Evolutionary conservation across 2,888 invertebrate species (phyloP).

Genomic region (Leucania comma): DNA sequence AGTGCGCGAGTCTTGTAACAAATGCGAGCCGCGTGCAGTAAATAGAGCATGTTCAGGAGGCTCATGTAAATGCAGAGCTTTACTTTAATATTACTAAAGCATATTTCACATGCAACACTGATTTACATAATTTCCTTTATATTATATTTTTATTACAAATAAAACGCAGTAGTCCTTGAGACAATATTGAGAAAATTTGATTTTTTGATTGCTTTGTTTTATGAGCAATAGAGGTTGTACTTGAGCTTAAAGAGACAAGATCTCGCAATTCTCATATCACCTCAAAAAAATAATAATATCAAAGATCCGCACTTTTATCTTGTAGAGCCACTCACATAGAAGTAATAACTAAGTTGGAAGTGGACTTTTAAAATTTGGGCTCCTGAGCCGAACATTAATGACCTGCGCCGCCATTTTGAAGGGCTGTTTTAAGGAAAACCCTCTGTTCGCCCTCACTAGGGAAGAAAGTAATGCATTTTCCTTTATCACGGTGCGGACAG

Average conservation of each 20-base stretch:
- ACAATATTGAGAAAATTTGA: slow-evolving; percentile 27
- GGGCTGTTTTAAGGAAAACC: slow-evolving; percentile 85
- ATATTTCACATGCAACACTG: slow-evolving; percentile 26
- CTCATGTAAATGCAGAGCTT: slow-evolving; percentile 28
- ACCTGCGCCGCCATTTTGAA: slow-evolving; percentile 85
- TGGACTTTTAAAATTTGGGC: slow-evolving; percentile 85
- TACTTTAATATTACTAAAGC: slow-evolving; percentile 21
- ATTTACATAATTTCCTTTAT: slow-evolving; percentile 2
- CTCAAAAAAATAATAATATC: slow-evolving; percentile 40
- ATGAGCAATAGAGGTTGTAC: slow-evolving; percentile 8
- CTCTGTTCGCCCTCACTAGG: slow-evolving; percentile 79
- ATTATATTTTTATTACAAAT: background rate
- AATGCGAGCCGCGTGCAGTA: slow-evolving; percentile 44
- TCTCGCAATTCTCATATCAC: slow-evolving; percentile 22
- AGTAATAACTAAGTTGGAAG: slow-evolving; percentile 80
- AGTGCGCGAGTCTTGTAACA: slow-evolving; percentile 52
- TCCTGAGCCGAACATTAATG: slow-evolving; percentile 84
- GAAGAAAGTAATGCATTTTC: slow-evolving; percentile 90
- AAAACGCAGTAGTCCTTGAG: slow-evolving; percentile 12
- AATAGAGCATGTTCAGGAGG: slow-evolving; percentile 15
- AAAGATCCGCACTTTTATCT: slow-evolving; percentile 65
- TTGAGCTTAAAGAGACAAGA: slow-evolving; percentile 19
- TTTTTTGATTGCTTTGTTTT: slow-evolving; percentile 8
- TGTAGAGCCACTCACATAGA: slow-evolving; percentile 64
- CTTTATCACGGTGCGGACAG: slow-evolving; percentile 88